Conservation (phyloP, 1,140 invertebrate genomes). For the Medauroidea extradentata region DNA sequence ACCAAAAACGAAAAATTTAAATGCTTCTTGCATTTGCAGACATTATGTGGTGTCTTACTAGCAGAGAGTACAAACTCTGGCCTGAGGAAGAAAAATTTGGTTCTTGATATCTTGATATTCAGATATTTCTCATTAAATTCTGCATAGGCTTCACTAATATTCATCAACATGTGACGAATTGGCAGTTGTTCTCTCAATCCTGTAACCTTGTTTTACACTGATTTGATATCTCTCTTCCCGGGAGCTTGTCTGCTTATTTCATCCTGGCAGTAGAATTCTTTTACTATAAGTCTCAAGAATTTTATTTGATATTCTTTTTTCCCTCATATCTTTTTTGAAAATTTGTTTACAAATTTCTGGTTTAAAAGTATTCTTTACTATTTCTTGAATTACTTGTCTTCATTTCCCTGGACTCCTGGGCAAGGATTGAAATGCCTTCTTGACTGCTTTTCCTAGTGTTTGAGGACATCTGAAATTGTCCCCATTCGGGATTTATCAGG, state of each 20-base stretch:
- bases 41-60: slow-evolving; percentile 10
- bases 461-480: too few species aligned
- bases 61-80: slow-evolving; percentile 6
- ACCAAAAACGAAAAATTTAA: slow-evolving; percentile 2
- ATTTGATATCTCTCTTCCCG: slow-evolving; percentile 6
- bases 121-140: background rate
- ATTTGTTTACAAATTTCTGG: too few species aligned
- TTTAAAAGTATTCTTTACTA: too few species aligned
- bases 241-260: background rate
- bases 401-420: too few species aligned
- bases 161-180: slow-evolving; percentile 7
- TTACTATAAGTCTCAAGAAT: too few species aligned
- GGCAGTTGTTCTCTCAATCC: slow-evolving; percentile 4
- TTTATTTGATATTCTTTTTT: too few species aligned
- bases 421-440: too few species aligned
- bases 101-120: background rate
- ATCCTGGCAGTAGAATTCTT: too few species aligned
- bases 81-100: slow-evolving; percentile 1
- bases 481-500: too few species aligned
- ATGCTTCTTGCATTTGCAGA: slow-evolving; percentile 7
- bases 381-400: too few species aligned
- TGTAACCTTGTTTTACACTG: background rate
- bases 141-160: slow-evolving; percentile 5
- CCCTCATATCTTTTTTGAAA: too few species aligned
- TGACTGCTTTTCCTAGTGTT: too few species aligned